Base-by-base conservation (phyloP, 2,113 vertebrate species). In the Panurus biarmicus region DNA sequence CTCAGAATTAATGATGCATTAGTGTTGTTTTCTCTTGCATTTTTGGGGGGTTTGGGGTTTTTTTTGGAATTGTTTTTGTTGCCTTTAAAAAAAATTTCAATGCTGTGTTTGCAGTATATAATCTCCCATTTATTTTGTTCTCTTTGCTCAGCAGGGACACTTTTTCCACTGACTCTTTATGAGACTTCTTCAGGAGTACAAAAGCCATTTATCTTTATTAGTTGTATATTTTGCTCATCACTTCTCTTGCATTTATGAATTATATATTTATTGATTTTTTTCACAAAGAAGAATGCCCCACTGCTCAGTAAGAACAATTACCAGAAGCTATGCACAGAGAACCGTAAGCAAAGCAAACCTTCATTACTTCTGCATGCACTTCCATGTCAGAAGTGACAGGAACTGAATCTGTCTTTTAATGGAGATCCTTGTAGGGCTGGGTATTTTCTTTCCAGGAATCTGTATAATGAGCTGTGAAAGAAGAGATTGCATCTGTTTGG, bases 211-310 rank as follows among this genome's bases (percentile, higher is more conserved):
- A 42, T 95, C 93, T 96, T 95, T 95, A 90, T 95, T 95, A 94
- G 91, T 71, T 80, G 53, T 81, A 38, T 67, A 86, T 95, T 97
- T 95, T 96, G 48, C 67, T 95, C 75, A 45, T 94, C 79, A 77
- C 40, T 72, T 72, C 61, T 64, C 84, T 87, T 94, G 85, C 42
- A 54, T 94, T 87, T 95, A 89, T 84, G 85, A 92, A 94, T 97
- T 95, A 95, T 95, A 90, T 94, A 93, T 95, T 83, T 88, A 94
- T 84, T 94, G 95, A 88, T 90, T 87, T 93, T 91, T 93, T 81
- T 67, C 61, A 48, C 50, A 40, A 76, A 94, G 66, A 89, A 83
- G 38, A 94, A 94, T 80, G 82, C 44, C 66, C 44, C 15, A 25
- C 36, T 74, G 31, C 85, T 93, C 75, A 86, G n/a, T 74, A 80